Percentiles rank a stretch among this genome's conserved stretches.
These are phyloP conservation scores for Takifugu ocellatus DNA, from an alignment of 2,797 vertebrate species.

Conservation along the genomic window DNA sequence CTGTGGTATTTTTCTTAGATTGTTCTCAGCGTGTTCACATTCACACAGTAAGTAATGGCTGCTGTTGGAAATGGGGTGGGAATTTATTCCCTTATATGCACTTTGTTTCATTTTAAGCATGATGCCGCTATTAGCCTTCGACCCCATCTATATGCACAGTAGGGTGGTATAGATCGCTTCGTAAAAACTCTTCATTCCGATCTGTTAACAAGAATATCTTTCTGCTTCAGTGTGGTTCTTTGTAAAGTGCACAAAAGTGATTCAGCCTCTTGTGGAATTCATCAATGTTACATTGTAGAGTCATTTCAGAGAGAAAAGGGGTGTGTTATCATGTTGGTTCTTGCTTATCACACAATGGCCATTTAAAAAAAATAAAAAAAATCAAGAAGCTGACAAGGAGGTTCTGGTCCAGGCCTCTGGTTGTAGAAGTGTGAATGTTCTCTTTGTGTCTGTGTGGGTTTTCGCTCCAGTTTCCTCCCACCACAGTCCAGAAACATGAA, in stretches of 20 bases:
- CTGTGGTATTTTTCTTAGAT: conserved; percentile 40
- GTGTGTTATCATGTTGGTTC: too few relatives aligned
- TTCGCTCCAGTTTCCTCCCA: too few relatives aligned
- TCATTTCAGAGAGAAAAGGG: too few relatives aligned
- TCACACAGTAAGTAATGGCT: conserved; percentile 48
- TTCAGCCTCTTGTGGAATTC: background rate
- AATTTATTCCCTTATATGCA: conserved; percentile 41
- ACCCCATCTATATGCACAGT: conserved; percentile 19
- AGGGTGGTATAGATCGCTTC: conserved; percentile 13
- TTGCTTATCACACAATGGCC: too few relatives aligned
- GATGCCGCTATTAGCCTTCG: conserved; percentile 30
- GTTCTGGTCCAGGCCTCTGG: too few relatives aligned
- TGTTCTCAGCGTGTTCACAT: conserved; percentile 53
- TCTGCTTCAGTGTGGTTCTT: background rate
- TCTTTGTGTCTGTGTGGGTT: too few relatives aligned
- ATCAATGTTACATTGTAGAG: background rate
- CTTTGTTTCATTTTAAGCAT: conserved; percentile 37
- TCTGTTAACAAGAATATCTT: background rate
- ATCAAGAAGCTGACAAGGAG: too few relatives aligned
- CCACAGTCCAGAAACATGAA: too few relatives aligned
- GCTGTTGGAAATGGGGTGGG: conserved; percentile 36
- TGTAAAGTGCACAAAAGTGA: background rate
- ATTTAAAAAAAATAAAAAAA: too few relatives aligned
- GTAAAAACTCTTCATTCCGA: conserved; percentile 16
- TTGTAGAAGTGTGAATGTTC: too few relatives aligned